Conservation (phyloP, 2,888 invertebrate genomes). For the Eupithecia subumbrata region DNA sequence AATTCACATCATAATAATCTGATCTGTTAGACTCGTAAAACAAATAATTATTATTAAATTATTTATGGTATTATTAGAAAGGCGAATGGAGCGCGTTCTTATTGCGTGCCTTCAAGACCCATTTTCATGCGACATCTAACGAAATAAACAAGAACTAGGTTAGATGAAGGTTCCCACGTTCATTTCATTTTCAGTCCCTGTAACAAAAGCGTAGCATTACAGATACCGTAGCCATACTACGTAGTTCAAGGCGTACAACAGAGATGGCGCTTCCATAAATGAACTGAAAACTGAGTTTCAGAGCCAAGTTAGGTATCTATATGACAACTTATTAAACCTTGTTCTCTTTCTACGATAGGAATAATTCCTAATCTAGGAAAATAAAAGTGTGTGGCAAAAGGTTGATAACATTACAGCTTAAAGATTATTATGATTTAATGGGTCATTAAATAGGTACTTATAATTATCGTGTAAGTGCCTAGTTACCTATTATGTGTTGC, state of each 20-base stretch:
- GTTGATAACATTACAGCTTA: not conserved
- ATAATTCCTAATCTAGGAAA: not conserved
- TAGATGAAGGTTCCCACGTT: slow-evolving; percentile 17
- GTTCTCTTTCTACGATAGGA: not conserved
- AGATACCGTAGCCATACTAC: slow-evolving; percentile 12
- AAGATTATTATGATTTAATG: slow-evolving; percentile 2
- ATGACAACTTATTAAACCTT: not conserved
- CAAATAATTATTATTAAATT: too few species aligned
- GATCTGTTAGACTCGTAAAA: too few species aligned
- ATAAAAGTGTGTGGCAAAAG: slow-evolving; percentile 5
- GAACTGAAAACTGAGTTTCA: slow-evolving; percentile 12
- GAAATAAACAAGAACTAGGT: slow-evolving; percentile 16
- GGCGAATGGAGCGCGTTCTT: not conserved
- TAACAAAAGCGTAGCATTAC: slow-evolving; percentile 14
- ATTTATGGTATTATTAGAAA: too few species aligned
- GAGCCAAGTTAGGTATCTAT: not conserved
- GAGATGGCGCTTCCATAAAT: slow-evolving; percentile 42
- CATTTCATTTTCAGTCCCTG: slow-evolving; percentile 28
- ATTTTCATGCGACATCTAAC: slow-evolving; percentile 34
- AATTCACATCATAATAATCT: too few species aligned
- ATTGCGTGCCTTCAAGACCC: not conserved
- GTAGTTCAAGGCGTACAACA: slow-evolving; percentile 32
- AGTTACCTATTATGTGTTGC: not conserved
- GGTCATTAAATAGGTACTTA: not conserved
- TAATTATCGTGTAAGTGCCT: not conserved